Percentiles rank a stretch among this genome's conserved stretches.
These are phyloP conservation scores for Tetramorium bicarinatum DNA, from an alignment of 2,888 invertebrate species.

Conservation along the genomic window DNA sequence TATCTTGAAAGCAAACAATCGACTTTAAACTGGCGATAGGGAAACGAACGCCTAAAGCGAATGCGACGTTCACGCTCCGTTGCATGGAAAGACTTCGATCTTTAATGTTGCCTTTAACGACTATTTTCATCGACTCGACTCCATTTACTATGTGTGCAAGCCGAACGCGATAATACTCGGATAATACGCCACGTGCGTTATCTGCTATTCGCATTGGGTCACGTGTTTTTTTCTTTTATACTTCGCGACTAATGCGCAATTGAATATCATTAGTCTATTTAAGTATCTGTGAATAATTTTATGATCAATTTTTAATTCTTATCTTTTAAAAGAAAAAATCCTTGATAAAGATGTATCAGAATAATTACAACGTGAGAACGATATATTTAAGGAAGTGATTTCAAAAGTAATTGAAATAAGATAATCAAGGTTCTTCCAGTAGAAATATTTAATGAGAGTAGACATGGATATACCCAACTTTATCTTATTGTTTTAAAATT, in stretches of 20 bases:
- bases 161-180: slow-evolving; percentile 14
- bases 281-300: slow-evolving; percentile 9
- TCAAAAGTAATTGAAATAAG: not conserved
- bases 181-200: slow-evolving; percentile 23
- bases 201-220: slow-evolving; percentile 15
- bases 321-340: not conserved
- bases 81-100: slow-evolving; percentile 16
- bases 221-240: slow-evolving; percentile 12
- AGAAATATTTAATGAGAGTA: not conserved
- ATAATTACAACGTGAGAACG: too few relatives aligned
- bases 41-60: slow-evolving; percentile 48
- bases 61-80: slow-evolving; percentile 43
- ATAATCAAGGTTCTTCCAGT: not conserved
- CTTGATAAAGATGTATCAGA: not conserved
- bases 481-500: not conserved
- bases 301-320: not conserved
- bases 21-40: slow-evolving; percentile 57
- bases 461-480: not conserved
- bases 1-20: slow-evolving; percentile 68
- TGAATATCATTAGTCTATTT: slow-evolving; percentile 8
- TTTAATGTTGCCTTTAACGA: slow-evolving; percentile 42
- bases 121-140: slow-evolving; percentile 40
- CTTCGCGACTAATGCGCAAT: not conserved
- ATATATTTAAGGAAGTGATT: not conserved
- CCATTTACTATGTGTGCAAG: slow-evolving; percentile 4